Evolutionary conservation across 1,140 invertebrate species (phyloP), one percentile per base, ranked within the genome.

Genomic region (Neuroterus valhalla): DNA sequence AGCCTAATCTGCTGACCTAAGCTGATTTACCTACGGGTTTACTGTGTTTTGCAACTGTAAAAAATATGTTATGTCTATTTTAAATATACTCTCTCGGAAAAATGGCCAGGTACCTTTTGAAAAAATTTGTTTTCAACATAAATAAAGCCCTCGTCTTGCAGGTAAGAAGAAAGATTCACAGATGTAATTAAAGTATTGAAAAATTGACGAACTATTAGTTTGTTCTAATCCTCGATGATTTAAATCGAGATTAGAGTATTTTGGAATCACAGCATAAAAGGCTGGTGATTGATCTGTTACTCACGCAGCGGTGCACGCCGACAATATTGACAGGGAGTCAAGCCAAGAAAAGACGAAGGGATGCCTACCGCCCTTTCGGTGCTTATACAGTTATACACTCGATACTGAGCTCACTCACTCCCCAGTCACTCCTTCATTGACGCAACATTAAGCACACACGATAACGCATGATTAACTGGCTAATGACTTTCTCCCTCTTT

Each of bases 371-470:
- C 74, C 76, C 77, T 78, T 73, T 66, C 52, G 68, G 50, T 45
- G 72, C 66, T 62, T 38, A 62, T 44, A 38, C 10, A 69, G 52
- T 62, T 38, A 62, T 44, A 38, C 10, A 69, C 26, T 42, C 48
- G 62, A 66, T 71, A 69, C 69, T 21, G 17, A 17, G 74, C 81
- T 88, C 86, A 86, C 85, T 85, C 84, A 86, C 85, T 85, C 84
- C 86, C 82, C 71, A 85, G 82, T 89, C 84, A 84, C 84, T 89
- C 84, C 86, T 89, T 87, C 85, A 84, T 88, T 85, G 88, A 89
- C 88, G 88, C 84, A 89, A 90, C 88, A 90, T 90, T 90, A 89
- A 87, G 82, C 88, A 85, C 88, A 88, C 87, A 88, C 87, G 88
- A 89, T 89, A 89, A 89, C 88, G 87, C 88, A 89, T 88, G 89